Evolutionary conservation across 2,888 invertebrate genomes (phyloP).

Genomic region (Scelioninae gen. 2): DNA sequence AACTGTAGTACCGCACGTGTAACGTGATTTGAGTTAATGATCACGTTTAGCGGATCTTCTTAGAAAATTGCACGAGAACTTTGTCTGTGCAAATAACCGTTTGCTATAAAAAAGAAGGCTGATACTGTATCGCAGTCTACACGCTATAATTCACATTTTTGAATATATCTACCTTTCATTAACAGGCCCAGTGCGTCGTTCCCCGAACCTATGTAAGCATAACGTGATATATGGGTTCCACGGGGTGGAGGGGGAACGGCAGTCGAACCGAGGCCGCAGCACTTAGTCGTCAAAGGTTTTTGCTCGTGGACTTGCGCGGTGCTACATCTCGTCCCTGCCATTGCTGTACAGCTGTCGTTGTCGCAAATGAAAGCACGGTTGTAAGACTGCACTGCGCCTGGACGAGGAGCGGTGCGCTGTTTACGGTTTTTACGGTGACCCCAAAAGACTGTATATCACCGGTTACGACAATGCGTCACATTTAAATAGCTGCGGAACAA

Average conservation of each 20-base stretch:
- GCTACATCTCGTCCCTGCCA: conserved; percentile 45
- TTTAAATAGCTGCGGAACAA: conserved; percentile 35
- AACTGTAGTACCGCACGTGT: no score
- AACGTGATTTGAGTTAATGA: no score
- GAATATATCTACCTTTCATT: conserved; percentile 50
- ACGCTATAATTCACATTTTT: conserved; percentile 33
- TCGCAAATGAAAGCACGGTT: conserved; percentile 57
- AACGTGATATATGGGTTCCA: conserved; percentile 53
- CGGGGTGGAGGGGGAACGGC: conserved; percentile 3
- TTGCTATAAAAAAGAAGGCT: conserved; percentile 2
- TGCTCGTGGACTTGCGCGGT: conserved; percentile 27
- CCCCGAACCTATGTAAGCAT: conserved; percentile 44
- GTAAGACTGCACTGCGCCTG: conserved; percentile 30
- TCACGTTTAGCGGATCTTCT: conserved; percentile 3
- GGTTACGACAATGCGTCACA: conserved; percentile 40
- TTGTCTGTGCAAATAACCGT: conserved; percentile 9
- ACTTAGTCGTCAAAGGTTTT: conserved; percentile 48
- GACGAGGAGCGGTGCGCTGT: conserved; percentile 22
- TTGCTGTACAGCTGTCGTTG: conserved; percentile 59
- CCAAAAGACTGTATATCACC: conserved; percentile 36
- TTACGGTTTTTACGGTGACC: conserved; percentile 27
- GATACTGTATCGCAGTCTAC: conserved; percentile 3
- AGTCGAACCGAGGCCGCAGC: conserved; percentile 34
- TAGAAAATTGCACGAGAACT: conserved; percentile 13
- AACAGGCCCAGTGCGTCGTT: conserved; percentile 47